phyloP scores from a whole-genome alignment of 1,140 invertebrate species.

The Galendromus occidentalis region DNA sequence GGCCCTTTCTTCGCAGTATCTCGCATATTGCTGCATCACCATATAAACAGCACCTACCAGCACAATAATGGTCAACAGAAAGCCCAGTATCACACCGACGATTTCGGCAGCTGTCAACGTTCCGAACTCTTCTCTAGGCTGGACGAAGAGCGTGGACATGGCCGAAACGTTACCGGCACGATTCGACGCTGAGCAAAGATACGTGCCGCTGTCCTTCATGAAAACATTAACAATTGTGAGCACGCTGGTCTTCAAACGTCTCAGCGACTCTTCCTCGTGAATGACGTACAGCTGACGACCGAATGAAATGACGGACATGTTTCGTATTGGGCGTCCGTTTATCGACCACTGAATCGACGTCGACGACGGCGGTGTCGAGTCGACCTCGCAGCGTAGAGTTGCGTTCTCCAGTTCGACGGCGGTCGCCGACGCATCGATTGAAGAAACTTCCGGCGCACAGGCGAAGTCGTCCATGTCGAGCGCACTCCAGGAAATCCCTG shows the following conservation, averaged over 20 bases:
- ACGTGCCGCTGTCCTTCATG: constrained; percentile 51
- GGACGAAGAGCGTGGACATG: constrained; percentile 67
- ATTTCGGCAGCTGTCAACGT: constrained; percentile 26
- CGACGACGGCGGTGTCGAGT: not conserved
- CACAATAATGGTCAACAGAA: not conserved
- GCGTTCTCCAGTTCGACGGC: constrained; percentile 26
- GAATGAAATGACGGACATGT: constrained; percentile 38
- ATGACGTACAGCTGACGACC: constrained; percentile 49
- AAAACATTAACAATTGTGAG: constrained; percentile 65
- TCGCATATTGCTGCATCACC: constrained; percentile 8
- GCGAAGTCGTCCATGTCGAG: constrained; percentile 51
- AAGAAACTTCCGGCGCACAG: constrained; percentile 50
- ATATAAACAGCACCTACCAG: constrained; percentile 5
- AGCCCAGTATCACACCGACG: not conserved
- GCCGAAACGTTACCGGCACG: constrained; percentile 71
- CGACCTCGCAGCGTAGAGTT: constrained; percentile 42
- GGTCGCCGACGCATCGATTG: constrained; percentile 32
- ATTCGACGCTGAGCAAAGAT: constrained; percentile 61
- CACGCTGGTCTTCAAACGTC: constrained; percentile 47
- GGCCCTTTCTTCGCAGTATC: not conserved
- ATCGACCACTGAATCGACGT: constrained; percentile 62
- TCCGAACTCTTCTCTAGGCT: constrained; percentile 38
- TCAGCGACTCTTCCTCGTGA: constrained; percentile 42
- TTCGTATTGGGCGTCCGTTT: constrained; percentile 54
- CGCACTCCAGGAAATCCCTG: constrained; percentile 42